Evolutionary conservation across 2,113 vertebrate genomes (phyloP), one percentile per base, ranked within the genome.

Genomic region (Pterophyllum scalare): DNA sequence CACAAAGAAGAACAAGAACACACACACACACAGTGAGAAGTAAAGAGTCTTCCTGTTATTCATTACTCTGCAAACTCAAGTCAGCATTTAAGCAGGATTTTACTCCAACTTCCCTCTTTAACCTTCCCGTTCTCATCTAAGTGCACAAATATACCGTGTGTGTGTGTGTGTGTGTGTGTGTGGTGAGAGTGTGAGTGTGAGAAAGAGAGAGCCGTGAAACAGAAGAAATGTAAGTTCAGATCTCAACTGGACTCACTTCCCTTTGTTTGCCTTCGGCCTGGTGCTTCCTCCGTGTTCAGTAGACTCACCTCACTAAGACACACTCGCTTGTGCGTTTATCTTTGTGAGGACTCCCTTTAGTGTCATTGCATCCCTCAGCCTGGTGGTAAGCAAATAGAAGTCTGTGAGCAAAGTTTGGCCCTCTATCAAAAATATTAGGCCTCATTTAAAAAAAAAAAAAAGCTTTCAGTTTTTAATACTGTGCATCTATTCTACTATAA

Each of bases 11-110:
- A 33, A 33, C 33, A 33, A 33, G 33, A 33, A 33, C 33, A 38
- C 13, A 43, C 40, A 43, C 61, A 62, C 67, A 22, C 78, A 59
- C 28, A 85, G 85, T 84, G 75, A 90, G 84, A 82, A 93, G 85
- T 91, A 84, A 90, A 89, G 89, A 89, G 85, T 91, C 94, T 96
- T 96, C 95, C 96, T 96, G 95, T 96, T 96, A 95, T 95, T 95
- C 94, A 94, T 88, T 90, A 57, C 87, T 61, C 88, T 88, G 80
- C 92, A 93, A 95, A 93, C 90, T 94, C 61, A 93, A 94, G 95
- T 95, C 93, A 94, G 93, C 93, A 91, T 91, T 94, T 94, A 88
- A 86, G 91, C 93, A 93, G 92, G 87, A 88, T 95, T 91, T 92
- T 91, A 54, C 91, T 93, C 86, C 82, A 40, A 89, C 92, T 91